These are phyloP conservation scores for Etheostoma perlongum DNA, from an alignment of 2,797 vertebrate species.

Conservation along the genomic window DNA sequence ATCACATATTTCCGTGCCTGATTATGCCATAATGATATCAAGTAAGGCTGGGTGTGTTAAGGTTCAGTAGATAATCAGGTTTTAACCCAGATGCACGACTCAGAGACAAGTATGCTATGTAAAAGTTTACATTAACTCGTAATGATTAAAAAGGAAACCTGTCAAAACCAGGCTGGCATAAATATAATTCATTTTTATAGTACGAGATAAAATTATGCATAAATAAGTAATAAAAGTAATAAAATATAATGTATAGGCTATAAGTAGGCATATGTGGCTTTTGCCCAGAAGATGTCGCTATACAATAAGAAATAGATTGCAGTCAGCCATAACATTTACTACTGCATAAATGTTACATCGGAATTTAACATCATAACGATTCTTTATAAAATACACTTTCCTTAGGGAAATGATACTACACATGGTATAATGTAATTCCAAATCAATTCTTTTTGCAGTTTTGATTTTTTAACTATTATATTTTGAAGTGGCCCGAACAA, in stretches of 20 bases:
- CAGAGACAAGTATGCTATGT: not conserved
- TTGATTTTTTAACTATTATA: not conserved
- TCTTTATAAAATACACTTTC: not conserved
- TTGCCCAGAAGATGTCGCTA: conserved; percentile 68
- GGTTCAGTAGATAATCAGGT: not conserved
- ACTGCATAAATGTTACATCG: not conserved
- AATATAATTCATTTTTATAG: not conserved
- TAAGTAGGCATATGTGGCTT: not conserved
- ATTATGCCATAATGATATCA: not conserved
- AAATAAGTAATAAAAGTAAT: not conserved
- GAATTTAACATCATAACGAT: not conserved
- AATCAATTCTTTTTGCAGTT: not conserved
- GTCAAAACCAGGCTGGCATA: not conserved
- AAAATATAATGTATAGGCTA: not conserved
- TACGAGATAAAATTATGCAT: not conserved
- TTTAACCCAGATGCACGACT: not conserved
- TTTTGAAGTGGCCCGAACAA: not conserved
- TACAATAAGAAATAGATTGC: conserved; percentile 35
- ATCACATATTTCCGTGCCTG: not conserved
- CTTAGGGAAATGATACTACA: not conserved
- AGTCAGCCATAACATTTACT: not conserved
- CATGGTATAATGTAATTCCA: not conserved
- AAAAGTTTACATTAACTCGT: not conserved
- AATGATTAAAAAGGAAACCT: not conserved
- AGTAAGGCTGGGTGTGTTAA: not conserved